phyloP scores from a whole-genome alignment of 2,113 vertebrate species.

The Pterocles orientalis region DNA sequence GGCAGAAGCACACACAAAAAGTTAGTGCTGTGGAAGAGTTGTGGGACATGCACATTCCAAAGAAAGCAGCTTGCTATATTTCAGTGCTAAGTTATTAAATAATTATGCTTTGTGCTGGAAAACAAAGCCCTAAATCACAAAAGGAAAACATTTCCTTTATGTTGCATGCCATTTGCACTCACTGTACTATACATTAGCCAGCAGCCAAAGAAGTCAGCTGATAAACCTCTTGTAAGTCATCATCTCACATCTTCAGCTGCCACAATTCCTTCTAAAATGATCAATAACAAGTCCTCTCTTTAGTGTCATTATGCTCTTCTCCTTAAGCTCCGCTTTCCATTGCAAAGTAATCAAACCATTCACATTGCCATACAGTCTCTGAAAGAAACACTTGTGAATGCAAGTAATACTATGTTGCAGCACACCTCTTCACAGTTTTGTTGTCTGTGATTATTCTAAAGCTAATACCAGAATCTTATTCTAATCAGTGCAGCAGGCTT shows the following conservation, averaged over 20 bases:
- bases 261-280: neutral
- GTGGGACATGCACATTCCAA: fast-evolving
- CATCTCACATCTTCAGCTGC: neutral
- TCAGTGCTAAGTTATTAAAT: neutral
- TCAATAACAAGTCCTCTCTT: neutral
- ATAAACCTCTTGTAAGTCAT: neutral
- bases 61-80: neutral
- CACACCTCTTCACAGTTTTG: neutral
- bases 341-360: neutral
- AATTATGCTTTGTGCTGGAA: neutral
- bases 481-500: neutral
- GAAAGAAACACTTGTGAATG: neutral
- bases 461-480: neutral
- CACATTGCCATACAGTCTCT: neutral
- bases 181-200: neutral
- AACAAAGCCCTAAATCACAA: neutral
- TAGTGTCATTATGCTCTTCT: neutral
- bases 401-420: neutral
- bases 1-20: neutral
- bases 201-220: neutral
- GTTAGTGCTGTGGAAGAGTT: neutral
- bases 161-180: neutral
- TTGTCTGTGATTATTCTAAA: neutral
- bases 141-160: neutral
- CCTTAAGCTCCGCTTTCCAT: neutral